phyloP scores from a whole-genome alignment of 2,888 invertebrate species.

The Agrilus mali region DNA sequence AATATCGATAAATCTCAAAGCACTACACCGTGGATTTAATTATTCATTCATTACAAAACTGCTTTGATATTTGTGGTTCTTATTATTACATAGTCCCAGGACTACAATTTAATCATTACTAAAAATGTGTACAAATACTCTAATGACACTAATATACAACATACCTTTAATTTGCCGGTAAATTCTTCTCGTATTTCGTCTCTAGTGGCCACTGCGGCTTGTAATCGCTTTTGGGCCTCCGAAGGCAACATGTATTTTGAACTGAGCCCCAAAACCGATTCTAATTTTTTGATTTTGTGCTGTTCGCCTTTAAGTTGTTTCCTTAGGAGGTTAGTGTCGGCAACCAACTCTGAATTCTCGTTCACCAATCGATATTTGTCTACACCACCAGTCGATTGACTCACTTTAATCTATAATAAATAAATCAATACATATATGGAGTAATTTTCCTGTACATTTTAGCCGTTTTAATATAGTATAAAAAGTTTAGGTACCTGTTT shows the following conservation, averaged over 20 bases:
- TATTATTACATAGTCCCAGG: too few species aligned
- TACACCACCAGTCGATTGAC: constrained; percentile 20
- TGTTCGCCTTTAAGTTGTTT: constrained; percentile 53
- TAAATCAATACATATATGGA: too few species aligned
- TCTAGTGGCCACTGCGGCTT: constrained; percentile 46
- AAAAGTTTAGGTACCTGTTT: constrained; percentile 21
- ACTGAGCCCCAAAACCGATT: constrained; percentile 53
- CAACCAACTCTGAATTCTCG: constrained; percentile 65
- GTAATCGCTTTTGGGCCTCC: constrained; percentile 49
- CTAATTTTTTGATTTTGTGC: constrained; percentile 56
- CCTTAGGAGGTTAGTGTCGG: constrained; percentile 65
- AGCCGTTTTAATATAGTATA: too few species aligned
- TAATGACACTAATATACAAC: constrained; percentile 2
- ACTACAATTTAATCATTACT: too few species aligned
- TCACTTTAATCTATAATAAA: too few species aligned
- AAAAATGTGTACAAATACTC: neutral
- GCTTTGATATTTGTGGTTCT: neutral
- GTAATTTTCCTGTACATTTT: too few species aligned
- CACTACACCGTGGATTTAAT: too few species aligned
- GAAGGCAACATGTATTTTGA: constrained; percentile 44
- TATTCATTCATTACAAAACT: constrained; percentile 3
- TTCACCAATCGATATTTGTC: constrained; percentile 36
- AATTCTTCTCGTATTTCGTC: constrained; percentile 47
- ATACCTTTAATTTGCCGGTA: constrained; percentile 38
- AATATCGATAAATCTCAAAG: too few species aligned